Conservation (phyloP, 2,797 vertebrate genomes). For the Gymnopithys bicolor region DNA sequence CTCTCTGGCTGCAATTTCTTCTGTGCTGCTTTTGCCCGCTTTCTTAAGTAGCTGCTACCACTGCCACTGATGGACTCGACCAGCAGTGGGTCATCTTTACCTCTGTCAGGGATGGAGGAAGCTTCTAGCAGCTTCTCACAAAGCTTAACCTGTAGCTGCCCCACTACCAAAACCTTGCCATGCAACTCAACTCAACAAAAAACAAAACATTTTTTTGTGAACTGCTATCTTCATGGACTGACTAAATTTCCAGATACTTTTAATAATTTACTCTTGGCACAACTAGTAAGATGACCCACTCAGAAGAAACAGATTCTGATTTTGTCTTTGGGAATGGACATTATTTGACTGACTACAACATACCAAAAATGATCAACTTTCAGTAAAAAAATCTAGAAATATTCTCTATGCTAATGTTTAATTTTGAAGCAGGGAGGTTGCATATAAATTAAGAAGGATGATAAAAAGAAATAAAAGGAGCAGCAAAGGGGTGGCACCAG, state of each 20-base stretch:
- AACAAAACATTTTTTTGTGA: background rate
- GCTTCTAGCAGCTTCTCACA: background rate
- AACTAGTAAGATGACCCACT: background rate
- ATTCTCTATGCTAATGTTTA: background rate
- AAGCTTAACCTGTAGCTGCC: background rate
- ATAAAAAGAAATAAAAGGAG: background rate
- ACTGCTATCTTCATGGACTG: background rate
- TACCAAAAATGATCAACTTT: background rate
- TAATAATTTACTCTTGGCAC: background rate
- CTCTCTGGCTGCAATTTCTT: background rate
- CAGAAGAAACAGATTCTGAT: background rate
- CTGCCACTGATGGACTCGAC: background rate
- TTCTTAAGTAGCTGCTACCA: background rate
- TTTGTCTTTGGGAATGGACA: background rate
- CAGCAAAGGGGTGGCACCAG: background rate
- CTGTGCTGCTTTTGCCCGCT: background rate
- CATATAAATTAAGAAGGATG: background rate
- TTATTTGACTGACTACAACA: background rate
- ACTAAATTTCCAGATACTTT: background rate
- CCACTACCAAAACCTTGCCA: background rate
- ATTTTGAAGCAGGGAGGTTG: background rate
- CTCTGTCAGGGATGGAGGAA: background rate
- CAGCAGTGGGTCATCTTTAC: too few relatives aligned
- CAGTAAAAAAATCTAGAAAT: background rate
- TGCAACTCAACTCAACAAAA: background rate